Percentiles rank a stretch among this genome's conserved stretches.
phyloP scores from a whole-genome alignment of 2,113 vertebrate genomes.

The Psilopsiagon aymara region DNA sequence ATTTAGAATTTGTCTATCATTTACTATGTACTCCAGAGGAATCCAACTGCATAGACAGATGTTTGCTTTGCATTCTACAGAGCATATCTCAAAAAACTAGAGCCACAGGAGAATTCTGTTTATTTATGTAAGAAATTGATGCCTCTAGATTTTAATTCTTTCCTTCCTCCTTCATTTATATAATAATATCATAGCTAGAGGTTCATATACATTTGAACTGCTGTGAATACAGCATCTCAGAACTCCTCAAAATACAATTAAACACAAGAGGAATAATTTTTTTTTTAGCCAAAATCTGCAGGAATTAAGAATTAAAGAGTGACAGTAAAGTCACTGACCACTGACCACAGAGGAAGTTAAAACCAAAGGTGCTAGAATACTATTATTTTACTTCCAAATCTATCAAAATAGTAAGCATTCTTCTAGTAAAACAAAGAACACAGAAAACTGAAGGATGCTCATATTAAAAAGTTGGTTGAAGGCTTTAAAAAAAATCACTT shows the following conservation, averaged over 20 bases:
- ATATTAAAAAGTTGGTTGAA: neutral
- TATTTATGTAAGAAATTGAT: neutral
- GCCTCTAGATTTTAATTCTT: neutral
- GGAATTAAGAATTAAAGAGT: neutral
- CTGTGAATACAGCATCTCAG: neutral
- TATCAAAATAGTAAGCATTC: neutral
- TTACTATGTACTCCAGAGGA: neutral
- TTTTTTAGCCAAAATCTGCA: neutral
- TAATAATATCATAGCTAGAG: neutral
- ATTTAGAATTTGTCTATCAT: neutral
- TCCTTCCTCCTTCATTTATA: neutral
- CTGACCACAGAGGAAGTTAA: neutral
- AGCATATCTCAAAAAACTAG: neutral
- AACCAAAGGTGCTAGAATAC: neutral
- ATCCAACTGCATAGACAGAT: neutral
- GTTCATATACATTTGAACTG: neutral
- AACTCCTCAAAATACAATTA: neutral
- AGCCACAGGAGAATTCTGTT: neutral
- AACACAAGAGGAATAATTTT: neutral
- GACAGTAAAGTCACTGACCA: neutral
- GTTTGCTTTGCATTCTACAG: conserved; percentile 20
- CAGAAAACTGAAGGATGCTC: neutral
- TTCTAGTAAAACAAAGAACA: neutral
- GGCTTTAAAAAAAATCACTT: neutral
- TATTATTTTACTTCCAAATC: neutral